These are phyloP conservation scores for Pachymerium ferrugineum DNA, from an alignment of 2,888 invertebrate species.

Conservation along the genomic window DNA sequence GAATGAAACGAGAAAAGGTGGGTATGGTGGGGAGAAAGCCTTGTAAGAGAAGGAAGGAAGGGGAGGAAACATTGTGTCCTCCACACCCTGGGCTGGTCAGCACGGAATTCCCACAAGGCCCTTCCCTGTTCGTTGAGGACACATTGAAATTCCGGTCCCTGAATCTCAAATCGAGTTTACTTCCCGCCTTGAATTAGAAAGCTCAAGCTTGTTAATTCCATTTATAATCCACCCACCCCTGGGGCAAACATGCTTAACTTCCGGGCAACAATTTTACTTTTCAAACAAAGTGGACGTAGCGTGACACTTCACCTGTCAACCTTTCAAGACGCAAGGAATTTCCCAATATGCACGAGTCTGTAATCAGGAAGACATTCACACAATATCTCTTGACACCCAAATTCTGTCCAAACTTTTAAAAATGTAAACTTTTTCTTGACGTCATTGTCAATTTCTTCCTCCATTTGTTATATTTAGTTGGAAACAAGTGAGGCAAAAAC, in stretches of 20 bases:
- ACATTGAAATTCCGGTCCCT: slow-evolving; percentile 30
- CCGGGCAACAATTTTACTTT: slow-evolving; percentile 20
- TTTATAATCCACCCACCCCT: neutral
- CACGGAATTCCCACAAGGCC: slow-evolving; percentile 5
- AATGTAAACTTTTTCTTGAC: too few relatives aligned
- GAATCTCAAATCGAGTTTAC: slow-evolving; percentile 29
- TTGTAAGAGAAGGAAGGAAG: neutral
- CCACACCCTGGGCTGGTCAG: slow-evolving; percentile 20
- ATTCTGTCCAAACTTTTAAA: too few relatives aligned
- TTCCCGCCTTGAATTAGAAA: slow-evolving; percentile 25
- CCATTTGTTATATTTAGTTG: too few relatives aligned
- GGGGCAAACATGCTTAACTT: slow-evolving; percentile 10
- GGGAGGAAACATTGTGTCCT: neutral
- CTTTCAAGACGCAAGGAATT: neutral
- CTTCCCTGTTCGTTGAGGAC: slow-evolving; percentile 12
- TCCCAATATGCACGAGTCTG: neutral
- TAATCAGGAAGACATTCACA: too few relatives aligned
- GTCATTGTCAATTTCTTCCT: too few relatives aligned
- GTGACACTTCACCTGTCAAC: slow-evolving; percentile 1
- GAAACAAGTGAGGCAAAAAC: too few relatives aligned
- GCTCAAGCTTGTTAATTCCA: slow-evolving; percentile 29
- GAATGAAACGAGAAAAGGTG: neutral
- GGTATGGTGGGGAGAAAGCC: neutral
- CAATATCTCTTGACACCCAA: too few relatives aligned
- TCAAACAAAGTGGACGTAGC: neutral